Evolutionary conservation across 2,797 vertebrate species (phyloP).

Genomic region (Myotis vivesi): DNA sequence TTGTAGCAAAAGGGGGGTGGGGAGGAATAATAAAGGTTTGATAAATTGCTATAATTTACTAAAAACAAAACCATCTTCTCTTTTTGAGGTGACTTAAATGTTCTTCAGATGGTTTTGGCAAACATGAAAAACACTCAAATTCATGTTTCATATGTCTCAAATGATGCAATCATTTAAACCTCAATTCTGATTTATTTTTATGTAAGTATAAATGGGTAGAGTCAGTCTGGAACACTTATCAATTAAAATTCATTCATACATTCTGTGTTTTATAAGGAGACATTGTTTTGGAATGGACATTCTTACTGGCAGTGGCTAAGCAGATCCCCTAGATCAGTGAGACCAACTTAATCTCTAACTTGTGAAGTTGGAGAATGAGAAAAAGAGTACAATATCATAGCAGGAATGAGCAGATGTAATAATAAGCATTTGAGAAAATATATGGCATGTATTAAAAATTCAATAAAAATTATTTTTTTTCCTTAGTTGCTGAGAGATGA

Average conservation of each 20-base stretch:
- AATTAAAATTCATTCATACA: neutral
- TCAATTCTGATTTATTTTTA: neutral
- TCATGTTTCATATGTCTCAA: neutral
- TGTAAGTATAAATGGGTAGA: neutral
- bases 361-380: neutral
- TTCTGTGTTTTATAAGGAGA: neutral
- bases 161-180: neutral
- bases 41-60: neutral
- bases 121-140: neutral
- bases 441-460: neutral
- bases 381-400: neutral
- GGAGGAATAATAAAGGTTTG: neutral
- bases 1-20: neutral
- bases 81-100: neutral
- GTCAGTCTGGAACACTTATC: neutral
- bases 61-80: neutral
- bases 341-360: neutral
- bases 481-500: neutral
- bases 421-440: neutral
- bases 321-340: neutral
- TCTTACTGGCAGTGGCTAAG: neutral
- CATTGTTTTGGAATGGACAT: neutral
- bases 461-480: neutral
- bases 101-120: neutral
- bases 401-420: neutral